Percentiles rank a stretch among this genome's conserved stretches.
Evolutionary conservation across 2,113 vertebrate species (phyloP).

Genomic region (Oreocharis arfaki): DNA sequence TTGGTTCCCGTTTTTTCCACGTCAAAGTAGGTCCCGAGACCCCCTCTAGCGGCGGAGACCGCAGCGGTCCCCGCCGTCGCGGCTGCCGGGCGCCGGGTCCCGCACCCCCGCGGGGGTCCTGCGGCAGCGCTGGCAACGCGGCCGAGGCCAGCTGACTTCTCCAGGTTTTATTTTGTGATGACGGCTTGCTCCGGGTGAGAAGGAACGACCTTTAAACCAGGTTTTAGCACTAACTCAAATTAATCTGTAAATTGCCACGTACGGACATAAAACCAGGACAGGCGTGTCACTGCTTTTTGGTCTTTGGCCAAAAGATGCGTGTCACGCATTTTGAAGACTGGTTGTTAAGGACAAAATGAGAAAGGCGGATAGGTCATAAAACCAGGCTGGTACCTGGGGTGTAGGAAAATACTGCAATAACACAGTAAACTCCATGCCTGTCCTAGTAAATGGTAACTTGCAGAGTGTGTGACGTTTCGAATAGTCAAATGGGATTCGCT

Average conservation of each 20-base stretch:
- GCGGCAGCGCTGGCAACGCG: accelerated
- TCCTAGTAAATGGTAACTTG: not conserved
- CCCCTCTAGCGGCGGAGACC: slow-evolving; percentile 24
- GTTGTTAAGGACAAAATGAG: not conserved
- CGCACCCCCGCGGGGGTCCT: not conserved
- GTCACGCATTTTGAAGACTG: not conserved
- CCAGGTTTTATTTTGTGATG: not conserved
- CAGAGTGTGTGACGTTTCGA: not conserved
- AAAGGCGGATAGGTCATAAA: not conserved
- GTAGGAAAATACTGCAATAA: not conserved
- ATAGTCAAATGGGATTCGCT: accelerated
- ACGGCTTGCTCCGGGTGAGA: accelerated
- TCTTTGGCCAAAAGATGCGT: not conserved
- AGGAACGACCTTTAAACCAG: not conserved
- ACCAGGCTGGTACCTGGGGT: not conserved
- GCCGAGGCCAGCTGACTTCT: not conserved
- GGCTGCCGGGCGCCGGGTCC: not conserved
- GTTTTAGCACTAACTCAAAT: not conserved
- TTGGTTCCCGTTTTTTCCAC: not conserved
- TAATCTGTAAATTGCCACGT: not conserved
- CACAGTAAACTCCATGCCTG: not conserved
- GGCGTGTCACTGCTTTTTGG: not conserved
- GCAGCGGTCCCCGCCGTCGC: not conserved
- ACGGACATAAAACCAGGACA: not conserved
- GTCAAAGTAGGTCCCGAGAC: not conserved